Evolutionary conservation across 2,797 vertebrate species (phyloP).

Genomic region (Malurus leucopterus): DNA sequence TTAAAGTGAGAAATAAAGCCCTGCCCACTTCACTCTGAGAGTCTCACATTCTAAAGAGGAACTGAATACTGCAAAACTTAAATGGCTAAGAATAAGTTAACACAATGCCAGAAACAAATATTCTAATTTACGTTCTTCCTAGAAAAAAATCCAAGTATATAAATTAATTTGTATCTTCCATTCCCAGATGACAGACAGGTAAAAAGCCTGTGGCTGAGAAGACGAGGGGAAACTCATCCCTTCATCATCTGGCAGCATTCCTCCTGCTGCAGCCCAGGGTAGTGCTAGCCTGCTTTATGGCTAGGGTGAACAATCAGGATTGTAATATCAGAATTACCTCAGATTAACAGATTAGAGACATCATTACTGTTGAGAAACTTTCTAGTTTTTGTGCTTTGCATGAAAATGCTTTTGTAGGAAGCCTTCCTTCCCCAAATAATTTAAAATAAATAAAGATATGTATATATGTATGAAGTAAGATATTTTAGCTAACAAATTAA

Average conservation of each 20-base stretch:
- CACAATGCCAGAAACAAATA: not conserved
- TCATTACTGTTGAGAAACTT: not conserved
- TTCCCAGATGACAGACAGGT: not conserved
- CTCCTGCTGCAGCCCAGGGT: not conserved
- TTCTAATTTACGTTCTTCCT: not conserved
- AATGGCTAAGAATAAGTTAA: not conserved
- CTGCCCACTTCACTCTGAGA: not conserved
- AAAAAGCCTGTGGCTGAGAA: not conserved
- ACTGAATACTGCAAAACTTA: not conserved
- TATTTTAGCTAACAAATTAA: not conserved
- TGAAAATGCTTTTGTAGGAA: not conserved
- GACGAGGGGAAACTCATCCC: not conserved
- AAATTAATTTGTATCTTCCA: not conserved
- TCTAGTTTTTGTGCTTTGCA: not conserved
- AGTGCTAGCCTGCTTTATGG: not conserved
- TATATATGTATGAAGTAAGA: not conserved
- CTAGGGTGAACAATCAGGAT: not conserved
- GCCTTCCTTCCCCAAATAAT: rapidly evolving
- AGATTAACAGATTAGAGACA: not conserved
- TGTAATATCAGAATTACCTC: not conserved
- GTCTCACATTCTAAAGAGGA: not conserved
- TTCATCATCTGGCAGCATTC: not conserved
- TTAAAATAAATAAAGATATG: not conserved
- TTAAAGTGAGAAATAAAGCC: not conserved
- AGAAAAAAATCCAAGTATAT: not conserved